These are phyloP conservation scores for Caenorhabditis brenneri DNA, from an alignment of 1,140 invertebrate genomes.

Conservation along the genomic window DNA sequence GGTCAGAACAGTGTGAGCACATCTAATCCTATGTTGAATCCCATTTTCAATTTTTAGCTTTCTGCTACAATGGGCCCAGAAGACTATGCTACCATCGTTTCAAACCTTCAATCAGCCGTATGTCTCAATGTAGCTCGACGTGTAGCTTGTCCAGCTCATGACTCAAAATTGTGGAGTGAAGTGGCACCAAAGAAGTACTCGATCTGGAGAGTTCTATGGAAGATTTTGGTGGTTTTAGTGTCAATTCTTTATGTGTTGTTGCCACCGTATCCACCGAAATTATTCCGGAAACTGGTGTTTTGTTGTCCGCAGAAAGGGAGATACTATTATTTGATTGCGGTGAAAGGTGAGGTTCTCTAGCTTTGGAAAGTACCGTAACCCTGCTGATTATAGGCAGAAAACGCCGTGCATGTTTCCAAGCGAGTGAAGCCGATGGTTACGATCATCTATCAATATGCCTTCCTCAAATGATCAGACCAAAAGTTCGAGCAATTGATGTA, in stretches of 20 bases:
- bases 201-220: neutral
- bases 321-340: slow-evolving; percentile 42
- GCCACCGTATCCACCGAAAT: slow-evolving; percentile 45
- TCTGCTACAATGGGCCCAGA: neutral
- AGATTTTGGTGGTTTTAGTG: neutral
- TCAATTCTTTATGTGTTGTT: slow-evolving; percentile 44
- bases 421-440: slow-evolving; percentile 28
- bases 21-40: neutral
- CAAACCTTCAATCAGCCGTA: slow-evolving; percentile 7
- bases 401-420: slow-evolving; percentile 21
- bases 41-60: neutral
- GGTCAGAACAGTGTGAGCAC: neutral
- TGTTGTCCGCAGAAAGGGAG: slow-evolving; percentile 48
- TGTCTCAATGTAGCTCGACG: slow-evolving; percentile 23
- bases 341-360: neutral
- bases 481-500: slow-evolving; percentile 41
- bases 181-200: neutral
- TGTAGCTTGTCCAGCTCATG: slow-evolving; percentile 37
- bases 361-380: neutral
- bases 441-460: slow-evolving; percentile 38
- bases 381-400: neutral
- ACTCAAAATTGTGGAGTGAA: slow-evolving; percentile 6
- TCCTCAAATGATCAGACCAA: slow-evolving; percentile 27
- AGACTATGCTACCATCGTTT: neutral
- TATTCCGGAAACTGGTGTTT: slow-evolving; percentile 51